phyloP scores from a whole-genome alignment of 2,888 invertebrate species.

The Pogonocherus hispidulus region DNA sequence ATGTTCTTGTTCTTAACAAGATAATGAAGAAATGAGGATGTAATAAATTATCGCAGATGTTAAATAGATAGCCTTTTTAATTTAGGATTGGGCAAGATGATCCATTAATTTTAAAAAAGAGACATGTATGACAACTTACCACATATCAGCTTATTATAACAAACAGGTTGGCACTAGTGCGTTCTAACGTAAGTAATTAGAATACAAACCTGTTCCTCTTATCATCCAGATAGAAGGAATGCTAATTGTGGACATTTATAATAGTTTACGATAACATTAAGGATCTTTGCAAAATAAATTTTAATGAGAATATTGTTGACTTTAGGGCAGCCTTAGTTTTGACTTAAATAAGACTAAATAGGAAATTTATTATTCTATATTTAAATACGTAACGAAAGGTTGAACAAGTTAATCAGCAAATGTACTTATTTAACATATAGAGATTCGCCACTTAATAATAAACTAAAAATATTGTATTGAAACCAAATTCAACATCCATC shows the following conservation, averaged over 20 bases:
- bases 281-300: too few relatives aligned
- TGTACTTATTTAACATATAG: too few relatives aligned
- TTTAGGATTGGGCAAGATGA: not conserved
- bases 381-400: too few relatives aligned
- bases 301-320: too few relatives aligned
- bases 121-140: conserved; percentile 2
- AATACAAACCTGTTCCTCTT: not conserved
- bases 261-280: too few relatives aligned
- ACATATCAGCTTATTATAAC: conserved; percentile 5
- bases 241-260: not conserved
- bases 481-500: too few relatives aligned
- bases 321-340: too few relatives aligned
- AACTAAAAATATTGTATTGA: too few relatives aligned
- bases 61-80: not conserved
- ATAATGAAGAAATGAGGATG: not conserved
- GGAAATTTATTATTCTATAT: too few relatives aligned
- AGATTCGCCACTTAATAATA: too few relatives aligned
- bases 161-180: conserved; percentile 1
- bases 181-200: not conserved
- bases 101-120: not conserved
- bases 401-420: too few relatives aligned
- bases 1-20: not conserved
- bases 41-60: not conserved
- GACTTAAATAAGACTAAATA: too few relatives aligned
- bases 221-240: not conserved